A percentile compares a stretch with the other conserved stretches of the same genome.
phyloP scores from a whole-genome alignment of 2,113 vertebrate genomes.

The Zosterops pallidus region DNA sequence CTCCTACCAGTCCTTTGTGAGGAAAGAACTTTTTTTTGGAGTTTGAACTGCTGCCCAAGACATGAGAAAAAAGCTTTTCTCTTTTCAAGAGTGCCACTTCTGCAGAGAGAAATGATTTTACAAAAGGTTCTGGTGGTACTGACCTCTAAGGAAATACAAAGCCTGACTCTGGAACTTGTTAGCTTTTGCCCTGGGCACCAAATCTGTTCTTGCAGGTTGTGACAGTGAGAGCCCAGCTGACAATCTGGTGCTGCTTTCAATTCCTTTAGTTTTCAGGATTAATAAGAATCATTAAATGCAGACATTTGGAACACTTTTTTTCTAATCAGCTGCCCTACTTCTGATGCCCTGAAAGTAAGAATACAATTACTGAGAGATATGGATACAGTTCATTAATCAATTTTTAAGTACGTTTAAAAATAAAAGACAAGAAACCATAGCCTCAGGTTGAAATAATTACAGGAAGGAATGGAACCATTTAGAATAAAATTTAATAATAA shows the following conservation, averaged over 20 bases:
- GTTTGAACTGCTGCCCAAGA: neutral
- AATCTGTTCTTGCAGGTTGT: neutral
- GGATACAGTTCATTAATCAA: neutral
- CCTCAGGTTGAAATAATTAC: neutral
- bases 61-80: neutral
- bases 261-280: neutral
- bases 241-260: neutral
- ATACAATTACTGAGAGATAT: neutral
- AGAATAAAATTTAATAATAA: neutral
- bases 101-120: neutral
- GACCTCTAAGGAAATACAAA: neutral
- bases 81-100: neutral
- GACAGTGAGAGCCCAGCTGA: neutral
- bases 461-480: neutral
- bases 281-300: neutral
- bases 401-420: neutral
- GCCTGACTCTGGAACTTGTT: neutral
- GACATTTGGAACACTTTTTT: slow-evolving; percentile 36
- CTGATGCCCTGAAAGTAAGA: neutral
- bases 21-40: neutral
- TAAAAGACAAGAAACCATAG: neutral
- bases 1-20: neutral
- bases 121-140: neutral
- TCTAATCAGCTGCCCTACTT: slow-evolving; percentile 31
- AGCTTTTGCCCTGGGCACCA: neutral